Evolutionary conservation across 2,888 invertebrate genomes (phyloP).

Genomic region (Perizoma flavofasciatum): DNA sequence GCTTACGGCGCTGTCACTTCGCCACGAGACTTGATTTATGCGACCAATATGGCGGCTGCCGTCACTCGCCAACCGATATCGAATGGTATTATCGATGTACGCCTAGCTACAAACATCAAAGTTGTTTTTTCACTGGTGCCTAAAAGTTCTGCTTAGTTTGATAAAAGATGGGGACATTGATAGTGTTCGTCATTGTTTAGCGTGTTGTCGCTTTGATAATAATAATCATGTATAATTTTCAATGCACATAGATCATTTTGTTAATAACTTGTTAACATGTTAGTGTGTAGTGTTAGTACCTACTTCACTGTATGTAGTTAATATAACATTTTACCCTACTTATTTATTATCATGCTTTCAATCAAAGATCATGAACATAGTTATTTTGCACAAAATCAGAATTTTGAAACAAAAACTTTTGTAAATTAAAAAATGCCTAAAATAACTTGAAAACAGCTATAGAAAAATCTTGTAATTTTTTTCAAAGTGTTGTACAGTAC

Average conservation of each 20-base stretch:
- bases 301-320: no score
- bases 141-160: constrained; percentile 25
- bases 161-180: constrained; percentile 9
- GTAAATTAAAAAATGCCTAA: no score
- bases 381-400: no score
- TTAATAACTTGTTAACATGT: no score
- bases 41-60: constrained; percentile 79
- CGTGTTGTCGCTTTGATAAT: neutral
- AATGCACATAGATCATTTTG: no score
- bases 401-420: no score
- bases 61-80: constrained; percentile 74
- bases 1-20: constrained; percentile 79
- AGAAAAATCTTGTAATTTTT: neutral
- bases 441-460: neutral
- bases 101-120: constrained; percentile 38
- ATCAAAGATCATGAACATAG: no score
- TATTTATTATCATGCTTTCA: no score
- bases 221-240: no score
- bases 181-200: constrained; percentile 7
- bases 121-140: constrained; percentile 31
- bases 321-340: no score
- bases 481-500: constrained; percentile 12
- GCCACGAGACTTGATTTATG: constrained; percentile 79
- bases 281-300: no score
- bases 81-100: constrained; percentile 68